Evolutionary conservation across 1,140 invertebrate species (phyloP), one percentile per base, ranked within the genome.

Genomic region (Theocolax elegans): DNA sequence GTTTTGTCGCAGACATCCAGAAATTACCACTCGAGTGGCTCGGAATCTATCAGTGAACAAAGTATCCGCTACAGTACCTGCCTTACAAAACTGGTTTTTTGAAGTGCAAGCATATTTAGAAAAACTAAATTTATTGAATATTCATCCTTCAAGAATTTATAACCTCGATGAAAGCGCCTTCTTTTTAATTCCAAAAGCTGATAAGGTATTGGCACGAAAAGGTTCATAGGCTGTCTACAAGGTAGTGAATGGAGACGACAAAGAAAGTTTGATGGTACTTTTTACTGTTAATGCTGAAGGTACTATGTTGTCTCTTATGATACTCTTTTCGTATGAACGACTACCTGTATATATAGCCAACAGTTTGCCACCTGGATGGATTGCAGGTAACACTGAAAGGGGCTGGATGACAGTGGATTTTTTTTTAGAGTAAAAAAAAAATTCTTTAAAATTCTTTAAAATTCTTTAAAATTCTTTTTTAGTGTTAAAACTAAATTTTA

Each of bases 191-290:
- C 66, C 71, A 72, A 74, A n/a, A n/a, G n/a, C n/a, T n/a, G n/a
- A n/a, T n/a, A n/a, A n/a, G n/a, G n/a, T n/a, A n/a, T n/a, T n/a
- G 64, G 73, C 69, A 58, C 29, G 64, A 51, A 80, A 77, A 75
- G 76, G 77, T 1, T 60, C 76, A 25, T 77, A 80, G 75, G 59
- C 67, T 31, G 74, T 81, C 1, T 81, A 83, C 72, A 73, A 77
- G 42, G 64, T 74, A 38, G 56, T 76, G 29, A 72, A 51, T 25
- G 67, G 79, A 56, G 77, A 82, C 71, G 79, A 83, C 64, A 86
- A 85, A 72, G 81, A 85, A 76, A 81, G 77, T 73, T 64, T 82
- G 12, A 85, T 82, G 21, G 74, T 78, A n/a, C 75, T 85, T 42
- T 56, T 83, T 40, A 75, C 60, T 54, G 78, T 75, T 10, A 84